A percentile compares a stretch with the other conserved stretches of the same genome.
These are phyloP conservation scores for Enteromius trimaculatus DNA, from an alignment of 2,797 vertebrate genomes.

Conservation along the genomic window DNA sequence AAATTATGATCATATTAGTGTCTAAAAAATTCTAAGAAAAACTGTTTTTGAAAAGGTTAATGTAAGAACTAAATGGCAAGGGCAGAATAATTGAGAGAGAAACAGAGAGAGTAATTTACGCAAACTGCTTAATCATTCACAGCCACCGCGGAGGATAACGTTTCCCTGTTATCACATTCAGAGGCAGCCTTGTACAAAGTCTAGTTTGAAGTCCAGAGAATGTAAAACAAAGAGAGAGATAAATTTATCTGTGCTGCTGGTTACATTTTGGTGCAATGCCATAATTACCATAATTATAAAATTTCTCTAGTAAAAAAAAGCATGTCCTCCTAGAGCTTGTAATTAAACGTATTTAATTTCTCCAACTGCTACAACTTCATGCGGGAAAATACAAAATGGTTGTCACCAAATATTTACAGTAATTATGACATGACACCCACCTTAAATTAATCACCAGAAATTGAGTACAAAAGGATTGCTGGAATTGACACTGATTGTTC, in stretches of 20 bases:
- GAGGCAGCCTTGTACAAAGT: constrained; percentile 36
- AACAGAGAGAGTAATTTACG: constrained; percentile 20
- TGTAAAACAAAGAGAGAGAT: background rate
- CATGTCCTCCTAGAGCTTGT: background rate
- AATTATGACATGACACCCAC: background rate
- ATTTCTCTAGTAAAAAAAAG: constrained; percentile 1
- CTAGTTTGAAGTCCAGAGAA: constrained; percentile 17
- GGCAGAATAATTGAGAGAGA: background rate
- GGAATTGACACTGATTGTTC: background rate
- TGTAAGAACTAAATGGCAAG: background rate
- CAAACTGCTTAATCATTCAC: constrained; percentile 49
- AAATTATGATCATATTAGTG: background rate
- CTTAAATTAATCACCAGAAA: background rate
- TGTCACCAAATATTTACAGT: background rate
- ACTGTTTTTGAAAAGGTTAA: background rate
- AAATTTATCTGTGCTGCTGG: background rate
- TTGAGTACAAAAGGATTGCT: background rate
- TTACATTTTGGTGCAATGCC: background rate
- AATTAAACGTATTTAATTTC: no score
- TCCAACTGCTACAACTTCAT: background rate
- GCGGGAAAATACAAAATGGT: background rate
- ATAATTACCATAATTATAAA: background rate
- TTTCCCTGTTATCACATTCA: constrained; percentile 44
- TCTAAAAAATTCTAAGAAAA: background rate
- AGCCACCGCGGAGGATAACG: constrained; percentile 12